Percentiles rank a stretch among this genome's conserved stretches.
Conservation (phyloP, 53 echinoderm and acorn worm species). For the Hippasteria phrygiana region DNA sequence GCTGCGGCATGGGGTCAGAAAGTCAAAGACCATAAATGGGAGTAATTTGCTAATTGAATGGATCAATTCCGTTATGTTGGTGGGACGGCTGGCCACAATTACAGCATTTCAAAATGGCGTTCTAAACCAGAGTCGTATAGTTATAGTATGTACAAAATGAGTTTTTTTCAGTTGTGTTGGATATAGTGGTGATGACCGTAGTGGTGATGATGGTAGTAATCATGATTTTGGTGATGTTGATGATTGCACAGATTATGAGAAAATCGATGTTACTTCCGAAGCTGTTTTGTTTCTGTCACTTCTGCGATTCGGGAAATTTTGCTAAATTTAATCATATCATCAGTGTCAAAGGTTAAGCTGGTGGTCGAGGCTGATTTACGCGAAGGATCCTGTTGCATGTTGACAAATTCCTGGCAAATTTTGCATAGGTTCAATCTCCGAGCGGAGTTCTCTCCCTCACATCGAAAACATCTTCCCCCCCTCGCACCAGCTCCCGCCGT, state of each 20-base stretch:
- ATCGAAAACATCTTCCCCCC: constrained; percentile 10
- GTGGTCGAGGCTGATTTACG: too few relatives aligned
- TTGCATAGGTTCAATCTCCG: constrained; percentile 46
- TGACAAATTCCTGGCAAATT: neutral
- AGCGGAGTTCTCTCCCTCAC: constrained; percentile 20
- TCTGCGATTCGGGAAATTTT: too few relatives aligned
- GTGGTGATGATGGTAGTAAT: too few relatives aligned
- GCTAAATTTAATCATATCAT: too few relatives aligned
- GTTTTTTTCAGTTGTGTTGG: neutral
- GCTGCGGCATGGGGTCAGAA: constrained; percentile 29
- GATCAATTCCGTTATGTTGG: constrained; percentile 47
- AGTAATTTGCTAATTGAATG: constrained; percentile 63
- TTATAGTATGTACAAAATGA: too few relatives aligned
- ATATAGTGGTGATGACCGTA: neutral
- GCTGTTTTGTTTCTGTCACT: too few relatives aligned
- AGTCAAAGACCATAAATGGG: constrained; percentile 56
- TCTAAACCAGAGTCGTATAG: too few relatives aligned
- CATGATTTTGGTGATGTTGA: too few relatives aligned
- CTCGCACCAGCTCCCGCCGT: constrained; percentile 23
- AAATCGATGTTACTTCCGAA: too few relatives aligned
- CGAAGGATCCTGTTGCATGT: too few relatives aligned
- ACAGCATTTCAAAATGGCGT: constrained; percentile 6
- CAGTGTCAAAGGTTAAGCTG: too few relatives aligned
- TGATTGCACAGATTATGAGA: too few relatives aligned
- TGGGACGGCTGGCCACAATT: constrained; percentile 3